These are phyloP conservation scores for Arizona elegans DNA, from an alignment of 2,113 vertebrate species.

Conservation along the genomic window DNA sequence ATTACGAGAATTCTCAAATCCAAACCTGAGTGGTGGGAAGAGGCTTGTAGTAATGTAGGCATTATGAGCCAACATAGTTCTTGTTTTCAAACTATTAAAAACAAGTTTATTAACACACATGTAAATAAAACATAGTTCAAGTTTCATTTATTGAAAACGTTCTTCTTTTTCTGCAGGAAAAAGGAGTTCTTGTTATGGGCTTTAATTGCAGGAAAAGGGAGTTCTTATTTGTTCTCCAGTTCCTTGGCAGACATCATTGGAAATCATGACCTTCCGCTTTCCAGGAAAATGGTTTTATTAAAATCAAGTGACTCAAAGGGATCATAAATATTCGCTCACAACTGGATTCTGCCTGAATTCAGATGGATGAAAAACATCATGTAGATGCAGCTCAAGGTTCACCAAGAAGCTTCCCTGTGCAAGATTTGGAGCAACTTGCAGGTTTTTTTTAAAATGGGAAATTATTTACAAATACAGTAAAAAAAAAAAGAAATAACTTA, in stretches of 20 bases:
- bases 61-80: background rate
- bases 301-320: background rate
- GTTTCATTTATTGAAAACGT: background rate
- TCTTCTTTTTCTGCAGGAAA: background rate
- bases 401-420: background rate
- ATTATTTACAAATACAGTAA: background rate
- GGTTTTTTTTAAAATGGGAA: background rate
- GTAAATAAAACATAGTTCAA: background rate
- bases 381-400: background rate
- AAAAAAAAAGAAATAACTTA: background rate
- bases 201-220: background rate
- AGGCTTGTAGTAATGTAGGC: background rate
- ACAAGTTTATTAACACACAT: background rate
- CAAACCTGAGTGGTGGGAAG: background rate
- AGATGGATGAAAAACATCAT: background rate
- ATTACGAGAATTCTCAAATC: background rate
- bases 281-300: background rate
- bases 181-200: background rate
- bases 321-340: background rate
- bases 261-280: background rate
- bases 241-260: background rate
- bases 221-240: background rate
- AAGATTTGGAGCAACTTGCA: background rate
- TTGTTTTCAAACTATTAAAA: background rate
- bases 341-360: background rate